These are phyloP conservation scores for Xenopus borealis DNA, from an alignment of 2,113 vertebrate species.

Conservation along the genomic window DNA sequence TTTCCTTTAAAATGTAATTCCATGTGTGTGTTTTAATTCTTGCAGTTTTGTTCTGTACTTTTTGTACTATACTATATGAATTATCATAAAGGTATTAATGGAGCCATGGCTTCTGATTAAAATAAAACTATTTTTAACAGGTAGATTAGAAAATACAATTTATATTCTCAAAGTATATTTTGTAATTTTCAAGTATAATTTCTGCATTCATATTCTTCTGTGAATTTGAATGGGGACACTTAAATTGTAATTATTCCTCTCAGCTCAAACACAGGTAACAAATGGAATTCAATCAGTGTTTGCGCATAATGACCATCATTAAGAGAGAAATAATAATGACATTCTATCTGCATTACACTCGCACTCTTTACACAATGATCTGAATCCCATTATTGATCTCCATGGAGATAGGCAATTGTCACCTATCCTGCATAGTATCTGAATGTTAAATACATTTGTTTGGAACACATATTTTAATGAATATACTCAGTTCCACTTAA, in stretches of 20 bases:
- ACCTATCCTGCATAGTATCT: constrained; percentile 95
- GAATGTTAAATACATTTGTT: constrained; percentile 99
- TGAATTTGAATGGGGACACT: constrained; percentile 99
- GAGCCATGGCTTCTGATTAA: constrained; percentile 75
- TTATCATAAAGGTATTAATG: constrained; percentile 73
- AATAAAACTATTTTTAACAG: constrained; percentile 82
- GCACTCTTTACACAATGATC: constrained; percentile 99
- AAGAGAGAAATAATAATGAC: constrained; percentile 99
- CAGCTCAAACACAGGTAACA: constrained; percentile 99
- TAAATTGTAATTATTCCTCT: constrained; percentile 99
- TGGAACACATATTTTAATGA: constrained; percentile 89
- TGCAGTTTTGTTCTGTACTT: constrained; percentile 73
- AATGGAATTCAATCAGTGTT: constrained; percentile 99
- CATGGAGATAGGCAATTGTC: constrained; percentile 99
- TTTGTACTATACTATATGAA: constrained; percentile 70
- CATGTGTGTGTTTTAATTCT: constrained; percentile 45
- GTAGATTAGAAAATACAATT: constrained; percentile 86
- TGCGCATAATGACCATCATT: constrained; percentile 98
- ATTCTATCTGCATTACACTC: constrained; percentile 99
- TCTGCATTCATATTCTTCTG: constrained; percentile 98
- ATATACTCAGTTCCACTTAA: constrained; percentile 84
- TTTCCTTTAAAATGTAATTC: too few relatives aligned
- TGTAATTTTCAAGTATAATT: constrained; percentile 97
- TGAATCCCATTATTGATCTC: constrained; percentile 99
- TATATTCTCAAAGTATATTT: constrained; percentile 96